Base-by-base conservation (phyloP, 2,888 invertebrate genomes). In the Hedychridium roseum region DNA sequence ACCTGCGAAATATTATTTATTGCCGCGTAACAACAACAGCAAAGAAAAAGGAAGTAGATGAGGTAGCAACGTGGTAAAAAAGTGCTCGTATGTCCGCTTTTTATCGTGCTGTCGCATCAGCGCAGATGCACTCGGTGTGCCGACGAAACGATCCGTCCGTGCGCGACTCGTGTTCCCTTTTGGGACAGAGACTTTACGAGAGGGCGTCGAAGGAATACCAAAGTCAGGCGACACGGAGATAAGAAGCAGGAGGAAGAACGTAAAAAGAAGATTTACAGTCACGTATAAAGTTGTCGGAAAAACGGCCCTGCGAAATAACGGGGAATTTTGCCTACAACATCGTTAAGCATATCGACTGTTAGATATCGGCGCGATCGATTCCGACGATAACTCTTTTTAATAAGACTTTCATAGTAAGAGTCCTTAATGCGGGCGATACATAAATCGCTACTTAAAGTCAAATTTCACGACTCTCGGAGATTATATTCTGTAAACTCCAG, bases 1-100 rank as follows among this genome's bases (percentile, higher is more conserved):
- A 77, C 73, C 76, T 76, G 77, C 71, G 69, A 69, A 72, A 74
- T 74, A 73, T 74, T 71, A 74, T 76, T 76, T 73, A 73, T 71
- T 62, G 63, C 66, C 47, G 47, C 37, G 30, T 50, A 50, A 53
- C 53, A 47, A 46, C 43, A 48, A 52, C 38, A 43, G 49, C 20
- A 44, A 47, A 45, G 52, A 43, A 44, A 43, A 31, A 48, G 43
- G 35, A 35, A 15, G 6, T 11, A n/a, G 31, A 23, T n/a, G 17
- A 40, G 35, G 41, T 46, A 34, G 42, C 40, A 34, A 40, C 32
- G 28, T 4, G 46, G 36, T 43, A 52, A 47, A 55, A 54, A 53
- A 49, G 31, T 26, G 31, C 30, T 37, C 14, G 26, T 41, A 37
- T 37, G 43, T 36, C 43, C 39, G 45, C 50, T 50, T 68, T 74